phyloP scores from a whole-genome alignment of 2,797 vertebrate species.

The Lindbergichthys nudifrons region DNA sequence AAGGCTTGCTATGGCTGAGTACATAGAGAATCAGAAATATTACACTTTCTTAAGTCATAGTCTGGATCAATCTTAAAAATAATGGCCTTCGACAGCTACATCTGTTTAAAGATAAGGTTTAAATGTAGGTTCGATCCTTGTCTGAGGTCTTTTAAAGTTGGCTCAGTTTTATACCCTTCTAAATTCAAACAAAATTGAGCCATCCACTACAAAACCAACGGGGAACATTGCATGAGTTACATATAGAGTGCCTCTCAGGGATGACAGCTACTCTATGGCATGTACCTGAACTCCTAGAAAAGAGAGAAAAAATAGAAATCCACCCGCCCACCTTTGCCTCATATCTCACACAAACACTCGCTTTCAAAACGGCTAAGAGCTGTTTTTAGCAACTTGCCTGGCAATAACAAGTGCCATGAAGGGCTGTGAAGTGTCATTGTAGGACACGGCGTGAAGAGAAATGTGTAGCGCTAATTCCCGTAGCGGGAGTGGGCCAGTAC shows the following conservation, averaged over 20 bases:
- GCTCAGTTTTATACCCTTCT: slow-evolving; percentile 16
- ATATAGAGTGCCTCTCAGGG: slow-evolving; percentile 22
- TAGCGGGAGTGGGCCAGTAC: slow-evolving; percentile 52
- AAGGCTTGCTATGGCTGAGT: slow-evolving; percentile 36
- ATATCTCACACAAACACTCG: slow-evolving; percentile 57
- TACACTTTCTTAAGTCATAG: slow-evolving; percentile 12
- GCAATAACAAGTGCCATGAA: slow-evolving; percentile 53
- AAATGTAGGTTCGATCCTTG: background rate
- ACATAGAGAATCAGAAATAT: slow-evolving; percentile 22
- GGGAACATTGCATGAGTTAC: slow-evolving; percentile 14
- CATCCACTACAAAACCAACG: background rate
- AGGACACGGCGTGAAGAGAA: slow-evolving; percentile 50
- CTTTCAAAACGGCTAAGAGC: slow-evolving; percentile 59
- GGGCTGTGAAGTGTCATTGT: slow-evolving; percentile 60
- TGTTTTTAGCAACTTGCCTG: slow-evolving; percentile 70
- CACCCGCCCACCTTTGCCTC: slow-evolving; percentile 31
- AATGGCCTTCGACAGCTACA: background rate
- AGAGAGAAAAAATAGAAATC: slow-evolving; percentile 36
- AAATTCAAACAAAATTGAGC: slow-evolving; percentile 31
- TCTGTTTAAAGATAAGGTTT: slow-evolving; percentile 11
- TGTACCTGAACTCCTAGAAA: slow-evolving; percentile 49
- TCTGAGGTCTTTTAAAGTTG: slow-evolving; percentile 17
- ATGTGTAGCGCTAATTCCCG: slow-evolving; percentile 61
- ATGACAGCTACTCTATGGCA: slow-evolving; percentile 21
- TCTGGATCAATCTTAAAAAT: slow-evolving; percentile 7